phyloP scores from a whole-genome alignment of 1,140 invertebrate genomes.

The Drosophila ohnishii region DNA sequence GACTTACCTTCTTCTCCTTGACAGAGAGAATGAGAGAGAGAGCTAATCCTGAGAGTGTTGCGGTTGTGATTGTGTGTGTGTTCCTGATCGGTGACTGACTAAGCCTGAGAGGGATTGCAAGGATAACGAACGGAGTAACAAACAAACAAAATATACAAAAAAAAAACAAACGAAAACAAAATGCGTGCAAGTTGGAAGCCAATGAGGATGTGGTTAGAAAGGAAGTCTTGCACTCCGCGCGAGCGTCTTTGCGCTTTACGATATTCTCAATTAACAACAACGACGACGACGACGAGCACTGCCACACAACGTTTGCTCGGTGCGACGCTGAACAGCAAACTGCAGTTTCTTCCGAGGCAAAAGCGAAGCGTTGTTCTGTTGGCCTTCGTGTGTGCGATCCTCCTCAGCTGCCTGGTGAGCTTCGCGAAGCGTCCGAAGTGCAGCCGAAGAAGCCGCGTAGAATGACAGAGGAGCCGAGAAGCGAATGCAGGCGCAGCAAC shows the following conservation, averaged over 20 bases:
- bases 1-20: slow-evolving; percentile 24
- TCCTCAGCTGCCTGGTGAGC: slow-evolving; percentile 36
- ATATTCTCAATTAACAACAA: slow-evolving; percentile 6
- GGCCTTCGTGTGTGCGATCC: slow-evolving; percentile 8
- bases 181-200: slow-evolving; percentile 3
- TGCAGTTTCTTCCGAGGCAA: slow-evolving; percentile 46
- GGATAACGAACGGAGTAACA: slow-evolving; percentile 24
- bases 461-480: slow-evolving; percentile 7
- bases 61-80: not conserved
- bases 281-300: slow-evolving; percentile 5
- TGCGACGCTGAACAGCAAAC: slow-evolving; percentile 75
- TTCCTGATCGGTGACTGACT: slow-evolving; percentile 4
- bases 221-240: slow-evolving; percentile 14
- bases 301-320: slow-evolving; percentile 65
- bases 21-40: not conserved
- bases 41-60: slow-evolving; percentile 26
- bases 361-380: not conserved
- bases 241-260: slow-evolving; percentile 4
- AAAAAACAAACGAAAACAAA: slow-evolving; percentile 14
- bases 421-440: slow-evolving; percentile 28
- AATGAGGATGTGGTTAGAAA: not conserved
- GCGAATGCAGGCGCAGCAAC: slow-evolving; percentile 12
- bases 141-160: slow-evolving; percentile 16
- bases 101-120: slow-evolving; percentile 3
- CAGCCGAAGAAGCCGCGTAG: slow-evolving; percentile 25